Evolutionary conservation across 2,888 invertebrate species (phyloP).

Genomic region (Cryptocephalus moraei): DNA sequence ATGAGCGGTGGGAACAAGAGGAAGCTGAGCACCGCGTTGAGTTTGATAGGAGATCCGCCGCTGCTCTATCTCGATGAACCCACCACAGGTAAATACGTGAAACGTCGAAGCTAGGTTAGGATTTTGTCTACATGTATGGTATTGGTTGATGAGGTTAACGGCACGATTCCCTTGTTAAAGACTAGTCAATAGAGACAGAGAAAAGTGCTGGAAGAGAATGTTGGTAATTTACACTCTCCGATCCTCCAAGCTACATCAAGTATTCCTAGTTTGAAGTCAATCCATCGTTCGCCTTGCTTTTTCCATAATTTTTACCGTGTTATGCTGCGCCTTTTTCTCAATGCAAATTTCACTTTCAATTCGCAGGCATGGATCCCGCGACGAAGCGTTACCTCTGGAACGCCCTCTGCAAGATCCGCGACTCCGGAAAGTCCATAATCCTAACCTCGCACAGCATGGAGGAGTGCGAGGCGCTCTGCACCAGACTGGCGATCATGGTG

Average conservation of each 20-base stretch:
- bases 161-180: too few relatives aligned
- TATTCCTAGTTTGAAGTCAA: too few relatives aligned
- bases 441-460: conserved; percentile 83
- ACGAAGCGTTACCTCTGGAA: conserved; percentile 75
- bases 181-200: too few relatives aligned
- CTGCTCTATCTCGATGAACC: conserved; percentile 45
- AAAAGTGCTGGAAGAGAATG: too few relatives aligned
- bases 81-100: conserved; percentile 38
- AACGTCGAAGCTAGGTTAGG: neutral
- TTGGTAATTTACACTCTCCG: too few relatives aligned
- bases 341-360: too few relatives aligned
- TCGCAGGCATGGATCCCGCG: conserved; percentile 64
- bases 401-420: conserved; percentile 55
- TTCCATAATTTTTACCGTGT: too few relatives aligned
- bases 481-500: conserved; percentile 76
- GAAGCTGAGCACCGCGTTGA: conserved; percentile 45
- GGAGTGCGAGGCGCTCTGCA: conserved; percentile 77
- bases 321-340: too few relatives aligned
- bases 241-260: too few relatives aligned
- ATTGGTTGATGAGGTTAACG: too few relatives aligned
- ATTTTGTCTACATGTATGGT: too few relatives aligned
- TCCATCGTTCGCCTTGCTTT: too few relatives aligned
- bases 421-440: conserved; percentile 63
- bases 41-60: conserved; percentile 45
- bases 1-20: conserved; percentile 47